These are phyloP conservation scores for Anastatus disparis DNA, from an alignment of 1,140 invertebrate genomes.

Conservation along the genomic window DNA sequence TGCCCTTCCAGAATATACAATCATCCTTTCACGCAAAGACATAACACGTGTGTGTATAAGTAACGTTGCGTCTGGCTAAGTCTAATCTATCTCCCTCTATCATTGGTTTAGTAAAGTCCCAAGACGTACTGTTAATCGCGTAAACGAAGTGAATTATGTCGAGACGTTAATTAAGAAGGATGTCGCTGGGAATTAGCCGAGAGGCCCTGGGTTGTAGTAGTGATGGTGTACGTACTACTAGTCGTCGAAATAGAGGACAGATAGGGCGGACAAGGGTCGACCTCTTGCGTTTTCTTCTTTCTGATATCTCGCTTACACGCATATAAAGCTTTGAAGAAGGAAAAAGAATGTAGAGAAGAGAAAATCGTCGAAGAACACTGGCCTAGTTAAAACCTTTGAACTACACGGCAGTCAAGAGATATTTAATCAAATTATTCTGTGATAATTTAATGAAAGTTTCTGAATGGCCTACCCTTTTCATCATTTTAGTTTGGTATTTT, in stretches of 20 bases:
- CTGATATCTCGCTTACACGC: not conserved
- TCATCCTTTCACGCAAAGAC: no score
- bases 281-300: not conserved
- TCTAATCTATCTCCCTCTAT: constrained; percentile 36
- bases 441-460: constrained; percentile 28
- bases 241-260: constrained; percentile 8
- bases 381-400: constrained; percentile 17
- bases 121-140: constrained; percentile 42
- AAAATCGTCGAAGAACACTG: not conserved
- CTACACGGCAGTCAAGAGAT: not conserved
- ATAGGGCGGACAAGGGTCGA: constrained; percentile 21
- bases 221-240: not conserved
- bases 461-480: no score
- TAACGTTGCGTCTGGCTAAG: not conserved
- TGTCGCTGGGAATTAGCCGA: constrained; percentile 46
- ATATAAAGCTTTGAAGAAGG: not conserved
- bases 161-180: constrained; percentile 53
- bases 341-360: not conserved
- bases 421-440: constrained; percentile 20
- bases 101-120: constrained; percentile 18
- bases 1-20: no score
- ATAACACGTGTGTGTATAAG: no score
- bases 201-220: not conserved
- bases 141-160: constrained; percentile 43
- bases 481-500: no score